Evolutionary conservation across 2,797 vertebrate species (phyloP), one percentile per base, ranked within the genome.

Genomic region (Graptemys geographica): DNA sequence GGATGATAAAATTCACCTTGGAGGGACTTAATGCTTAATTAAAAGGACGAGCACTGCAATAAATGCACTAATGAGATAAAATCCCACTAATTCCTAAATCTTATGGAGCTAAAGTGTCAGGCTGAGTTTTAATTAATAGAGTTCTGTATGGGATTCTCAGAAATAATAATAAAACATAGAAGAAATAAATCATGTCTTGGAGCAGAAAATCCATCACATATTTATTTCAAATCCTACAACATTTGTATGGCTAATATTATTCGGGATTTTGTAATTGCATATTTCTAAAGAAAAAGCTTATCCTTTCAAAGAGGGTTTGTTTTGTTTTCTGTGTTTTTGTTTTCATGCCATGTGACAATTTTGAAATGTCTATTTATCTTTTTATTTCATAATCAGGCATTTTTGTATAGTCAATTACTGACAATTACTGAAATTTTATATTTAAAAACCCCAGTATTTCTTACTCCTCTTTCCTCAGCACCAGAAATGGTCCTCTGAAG

Each of bases 101-200:
- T 95, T 95, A 96, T 33, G 86, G 84, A 97, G 69, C 81, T 81
- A 86, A 96, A 83, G 72, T 95, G 81, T 96, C 92, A 7, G 78
- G 84, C 49, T 96, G 91, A 97, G 88, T 97, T 98, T 98, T 98
- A 98, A 98, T 98, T 98, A 97, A 98, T 96, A 96, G 94, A 98
- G 95, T 97, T 95, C 56, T 96, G 92, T 79, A 96, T 96, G 82
- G 52, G 83, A 96, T 97, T 98, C 95, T 98, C 87, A 98, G 96
- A 98, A 98, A 96, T 94, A 97, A 96, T 88, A 97, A 94, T 96
- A 97, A 98, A 97, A 94, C 93, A 97, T 8, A 55, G 37, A 94
- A 72, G 56, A 83, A 97, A 96, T 95, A 97, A 97, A 96, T 97
- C 96, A 89, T 3, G 2, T 28, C 79, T 76, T 92, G 5, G 5